Base-by-base conservation (phyloP, 1,140 invertebrate species). In the Sarcophaga peregrina region DNA sequence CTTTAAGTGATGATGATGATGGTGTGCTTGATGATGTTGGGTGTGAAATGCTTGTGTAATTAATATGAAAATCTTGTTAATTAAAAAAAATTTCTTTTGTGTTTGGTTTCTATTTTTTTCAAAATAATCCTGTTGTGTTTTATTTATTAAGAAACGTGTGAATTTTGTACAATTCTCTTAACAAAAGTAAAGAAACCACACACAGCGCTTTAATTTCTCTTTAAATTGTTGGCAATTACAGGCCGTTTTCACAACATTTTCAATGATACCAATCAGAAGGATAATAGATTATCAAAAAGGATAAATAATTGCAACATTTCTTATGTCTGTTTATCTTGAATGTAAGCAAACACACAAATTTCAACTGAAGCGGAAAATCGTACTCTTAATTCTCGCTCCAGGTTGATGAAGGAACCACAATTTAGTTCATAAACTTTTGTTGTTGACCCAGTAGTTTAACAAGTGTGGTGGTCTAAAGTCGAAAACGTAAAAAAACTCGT, bases 141-240 rank as follows among this genome's bases (percentile, higher is more conserved):
- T 62, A 62, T n/a, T 15, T 68, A 9, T 20, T 68, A 68, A 68
- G 62, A 68, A 68, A 25, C 17, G 62, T 68, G 62, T 20, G 62
- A 68, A 58, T 13, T 58, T n/a, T 58, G 13, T 15, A 58, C 2
- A 8, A 20, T 20, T 68, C 17, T 25, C n/a, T 68, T 6, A 68
- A 68, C n/a, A 68, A 68, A 20, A 37, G 25, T 2, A 37, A 20
- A 68, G 62, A 68, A 68, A 68, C 62, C 62, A 68, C 62, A 68
- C 62, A 68, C 62, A 68, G 15, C 20, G 62, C 62, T 68, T 68
- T 68, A 68, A 17, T 68, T 8, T n/a, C 7, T 20, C 8, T 68
- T 68, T 68, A 68, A 68, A 68, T 68, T 68, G 62, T 68, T 68
- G 62, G 62, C 62, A 68, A 68, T 68, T 68, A 68, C 8, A 25